Conservation (phyloP, 2,888 invertebrate genomes). For the Rotaria sp. region DNA sequence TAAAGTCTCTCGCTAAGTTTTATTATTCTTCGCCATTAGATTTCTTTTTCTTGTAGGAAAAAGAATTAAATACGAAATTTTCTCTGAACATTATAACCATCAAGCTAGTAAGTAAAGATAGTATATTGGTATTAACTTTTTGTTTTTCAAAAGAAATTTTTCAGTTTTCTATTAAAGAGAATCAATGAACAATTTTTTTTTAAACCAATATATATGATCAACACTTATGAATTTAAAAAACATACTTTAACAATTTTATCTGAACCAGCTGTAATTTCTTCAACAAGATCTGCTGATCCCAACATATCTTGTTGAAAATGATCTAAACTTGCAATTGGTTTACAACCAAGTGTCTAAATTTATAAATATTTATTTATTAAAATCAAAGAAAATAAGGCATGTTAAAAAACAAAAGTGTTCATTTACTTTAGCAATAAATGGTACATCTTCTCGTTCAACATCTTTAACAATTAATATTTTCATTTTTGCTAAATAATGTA, state of each 20-base stretch:
- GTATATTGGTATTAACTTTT: no score
- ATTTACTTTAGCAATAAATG: constrained; percentile 73
- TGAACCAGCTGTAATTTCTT: constrained; percentile 78
- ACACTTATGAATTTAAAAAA: no score
- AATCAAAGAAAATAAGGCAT: no score
- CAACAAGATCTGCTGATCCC: constrained; percentile 81
- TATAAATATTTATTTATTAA: no score
- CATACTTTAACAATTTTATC: constrained; percentile 72
- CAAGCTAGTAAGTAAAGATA: no score
- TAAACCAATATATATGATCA: no score
- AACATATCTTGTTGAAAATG: constrained; percentile 88
- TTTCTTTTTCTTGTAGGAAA: no score
- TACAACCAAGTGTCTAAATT: constrained; percentile 65
- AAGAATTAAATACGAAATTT: no score
- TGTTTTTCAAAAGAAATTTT: no score
- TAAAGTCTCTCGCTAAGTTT: background rate
- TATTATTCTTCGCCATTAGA: background rate
- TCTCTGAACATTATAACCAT: no score
- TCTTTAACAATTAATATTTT: constrained; percentile 97
- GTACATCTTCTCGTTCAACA: constrained; percentile 92
- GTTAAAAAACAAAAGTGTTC: no score
- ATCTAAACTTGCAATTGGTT: constrained; percentile 95
- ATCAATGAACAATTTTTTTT: no score
- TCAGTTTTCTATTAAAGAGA: background rate
- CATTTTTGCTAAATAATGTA: constrained; percentile 95